Conservation (phyloP, 1,140 invertebrate species). For the Plutomurus gul region DNA sequence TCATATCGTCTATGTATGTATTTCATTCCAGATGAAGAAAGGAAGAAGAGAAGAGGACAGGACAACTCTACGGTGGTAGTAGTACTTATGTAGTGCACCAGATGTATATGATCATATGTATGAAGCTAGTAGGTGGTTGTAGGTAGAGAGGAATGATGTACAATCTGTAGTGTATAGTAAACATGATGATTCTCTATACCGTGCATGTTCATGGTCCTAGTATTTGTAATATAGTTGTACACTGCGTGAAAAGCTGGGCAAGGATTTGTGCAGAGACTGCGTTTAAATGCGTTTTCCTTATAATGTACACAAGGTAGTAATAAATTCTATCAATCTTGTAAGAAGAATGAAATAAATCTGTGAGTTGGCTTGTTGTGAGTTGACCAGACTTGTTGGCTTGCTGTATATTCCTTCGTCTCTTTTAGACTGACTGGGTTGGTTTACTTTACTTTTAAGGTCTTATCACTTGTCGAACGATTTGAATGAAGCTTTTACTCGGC, state of each 20-base stretch:
- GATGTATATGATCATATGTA: too few relatives aligned
- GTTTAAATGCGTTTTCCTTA: neutral
- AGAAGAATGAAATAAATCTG: neutral
- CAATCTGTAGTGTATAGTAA: too few relatives aligned
- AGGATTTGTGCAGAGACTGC: too few relatives aligned
- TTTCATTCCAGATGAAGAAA: neutral
- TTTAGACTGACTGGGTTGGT: neutral
- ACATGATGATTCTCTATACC: too few relatives aligned
- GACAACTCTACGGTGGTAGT: neutral
- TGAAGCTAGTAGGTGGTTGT: too few relatives aligned
- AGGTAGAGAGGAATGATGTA: too few relatives aligned
- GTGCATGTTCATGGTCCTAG: too few relatives aligned
- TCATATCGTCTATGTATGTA: neutral
- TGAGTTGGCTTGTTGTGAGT: too few relatives aligned
- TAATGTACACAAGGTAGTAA: neutral
- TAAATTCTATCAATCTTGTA: neutral
- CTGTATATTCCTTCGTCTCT: neutral
- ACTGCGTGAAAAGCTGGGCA: too few relatives aligned
- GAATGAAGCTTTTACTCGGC: neutral
- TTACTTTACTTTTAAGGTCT: conserved; percentile 24
- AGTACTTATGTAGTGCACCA: neutral
- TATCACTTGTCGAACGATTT: neutral
- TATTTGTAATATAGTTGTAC: too few relatives aligned
- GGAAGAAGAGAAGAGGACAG: neutral
- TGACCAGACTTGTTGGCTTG: conserved; percentile 16